Base-by-base conservation (phyloP, 2,113 vertebrate species). In the Lepus americanus region DNA sequence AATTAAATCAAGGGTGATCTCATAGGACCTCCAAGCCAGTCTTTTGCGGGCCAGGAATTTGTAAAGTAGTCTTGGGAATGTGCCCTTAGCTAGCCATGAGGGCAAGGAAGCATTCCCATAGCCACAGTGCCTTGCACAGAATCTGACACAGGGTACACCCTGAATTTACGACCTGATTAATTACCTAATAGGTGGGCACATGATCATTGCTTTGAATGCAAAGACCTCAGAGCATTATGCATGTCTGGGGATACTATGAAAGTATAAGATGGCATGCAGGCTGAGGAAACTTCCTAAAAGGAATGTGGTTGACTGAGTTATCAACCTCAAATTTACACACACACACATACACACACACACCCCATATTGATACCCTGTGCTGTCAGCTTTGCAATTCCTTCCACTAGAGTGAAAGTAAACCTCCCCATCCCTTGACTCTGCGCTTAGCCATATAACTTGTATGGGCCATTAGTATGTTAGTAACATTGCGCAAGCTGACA, bases 1-100 rank as follows among this genome's bases (percentile, higher is more conserved):
- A 94, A 87, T 96, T 79, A 95, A 96, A 95, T 83, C 83, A 94
- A 85, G 61, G 44, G 19, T 84, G 80, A 89, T 93, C 77, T 81
- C 80, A 61, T 20, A 92, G 76, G 89, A 87, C 90, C 39, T 87
- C 74, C 74, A 59, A 12, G 29, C 72, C 55, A 51, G 49, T 84
- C 53, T 77, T 92, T 83, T 64, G 94, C 78, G 29, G 39, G 73
- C 53, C 59, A 83, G 36, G 22, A 95, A 90, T 81, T 93, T 88
- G 72, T 49, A 86, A 88, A 49, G 77, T 61, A n/a, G n/a, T n/a
- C 74, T 94, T n/a, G 73, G 4, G 36, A 77, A 74, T 9, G n/a
- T 36, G 29, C 27, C 87, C n/a, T 87, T 67, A 25, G 53, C 64
- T 13, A 19, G 39, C 78, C 17, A 59, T 29, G 39, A 90, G 74